phyloP scores from a whole-genome alignment of 53 echinoderm and acorn worm genomes.

The Pentamera pediparva region DNA sequence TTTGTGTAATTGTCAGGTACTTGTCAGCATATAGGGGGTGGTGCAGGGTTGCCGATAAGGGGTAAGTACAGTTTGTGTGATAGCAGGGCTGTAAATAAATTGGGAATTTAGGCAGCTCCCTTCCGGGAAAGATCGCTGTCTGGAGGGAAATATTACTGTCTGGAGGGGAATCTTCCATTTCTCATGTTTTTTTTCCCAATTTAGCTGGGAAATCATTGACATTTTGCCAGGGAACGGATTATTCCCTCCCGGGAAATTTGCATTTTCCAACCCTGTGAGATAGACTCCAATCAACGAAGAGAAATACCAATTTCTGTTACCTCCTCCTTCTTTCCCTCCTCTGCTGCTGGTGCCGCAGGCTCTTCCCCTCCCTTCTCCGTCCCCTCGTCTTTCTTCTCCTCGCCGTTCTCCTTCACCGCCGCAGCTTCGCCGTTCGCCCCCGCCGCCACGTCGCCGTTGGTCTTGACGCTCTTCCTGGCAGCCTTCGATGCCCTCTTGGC shows the following conservation, averaged over 20 bases:
- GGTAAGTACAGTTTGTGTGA: too few species aligned
- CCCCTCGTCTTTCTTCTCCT: conserved; percentile 29
- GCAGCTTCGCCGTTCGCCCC: conserved; percentile 24
- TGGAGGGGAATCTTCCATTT: background rate
- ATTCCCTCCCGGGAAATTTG: too few species aligned
- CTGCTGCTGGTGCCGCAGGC: conserved; percentile 11
- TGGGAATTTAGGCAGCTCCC: too few species aligned
- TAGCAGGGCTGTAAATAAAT: too few species aligned
- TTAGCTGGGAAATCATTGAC: background rate
- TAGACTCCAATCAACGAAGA: background rate
- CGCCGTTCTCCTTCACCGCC: conserved; percentile 27
- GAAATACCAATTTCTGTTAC: background rate
- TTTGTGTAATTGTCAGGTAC: too few species aligned
- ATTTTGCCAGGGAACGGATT: background rate
- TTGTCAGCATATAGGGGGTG: too few species aligned
- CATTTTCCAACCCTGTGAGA: too few species aligned
- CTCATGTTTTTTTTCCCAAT: background rate
- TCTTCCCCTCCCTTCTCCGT: conserved; percentile 38
- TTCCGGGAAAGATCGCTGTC: too few species aligned
- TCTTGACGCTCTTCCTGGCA: background rate
- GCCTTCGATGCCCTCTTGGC: conserved; percentile 26
- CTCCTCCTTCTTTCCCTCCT: conserved; percentile 24
- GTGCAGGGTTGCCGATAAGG: too few species aligned
- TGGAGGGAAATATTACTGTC: too few species aligned
- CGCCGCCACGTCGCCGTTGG: conserved; percentile 6